Conservation (phyloP, 2,888 invertebrate genomes). For the Athripsodes cinereus region DNA sequence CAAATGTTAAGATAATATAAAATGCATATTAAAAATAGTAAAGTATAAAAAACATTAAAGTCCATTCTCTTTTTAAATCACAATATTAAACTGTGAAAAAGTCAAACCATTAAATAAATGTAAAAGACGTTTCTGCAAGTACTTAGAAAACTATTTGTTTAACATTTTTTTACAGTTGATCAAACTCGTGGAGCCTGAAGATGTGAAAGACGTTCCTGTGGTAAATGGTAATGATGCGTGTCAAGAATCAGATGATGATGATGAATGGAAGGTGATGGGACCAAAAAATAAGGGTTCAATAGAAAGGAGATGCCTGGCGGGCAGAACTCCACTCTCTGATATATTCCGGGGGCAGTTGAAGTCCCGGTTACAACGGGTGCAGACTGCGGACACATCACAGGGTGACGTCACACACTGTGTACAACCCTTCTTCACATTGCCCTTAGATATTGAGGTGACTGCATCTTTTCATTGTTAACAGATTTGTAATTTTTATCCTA, state of each 20-base stretch:
- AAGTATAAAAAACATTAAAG: no score
- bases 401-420: slow-evolving; percentile 80
- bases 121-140: no score
- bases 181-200: slow-evolving; percentile 53
- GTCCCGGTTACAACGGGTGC: slow-evolving; percentile 64
- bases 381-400: slow-evolving; percentile 40
- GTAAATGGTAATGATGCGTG: slow-evolving; percentile 41
- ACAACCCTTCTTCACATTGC: slow-evolving; percentile 93
- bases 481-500: not conserved
- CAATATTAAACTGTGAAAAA: no score
- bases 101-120: no score
- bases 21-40: no score
- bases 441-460: slow-evolving; percentile 84
- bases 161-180: slow-evolving; percentile 43
- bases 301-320: slow-evolving; percentile 76
- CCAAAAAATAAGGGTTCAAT: slow-evolving; percentile 83
- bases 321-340: slow-evolving; percentile 82
- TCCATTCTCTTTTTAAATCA: no score
- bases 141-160: not conserved
- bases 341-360: slow-evolving; percentile 91
- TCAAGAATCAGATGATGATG: slow-evolving; percentile 44
- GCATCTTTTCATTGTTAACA: not conserved
- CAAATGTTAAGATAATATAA: no score
- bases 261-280: slow-evolving; percentile 77
- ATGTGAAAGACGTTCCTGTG: slow-evolving; percentile 38